A percentile compares a stretch with the other conserved stretches of the same genome.
phyloP scores from a whole-genome alignment of 2,113 vertebrate species.

The Gasterosteus aculeatus region DNA sequence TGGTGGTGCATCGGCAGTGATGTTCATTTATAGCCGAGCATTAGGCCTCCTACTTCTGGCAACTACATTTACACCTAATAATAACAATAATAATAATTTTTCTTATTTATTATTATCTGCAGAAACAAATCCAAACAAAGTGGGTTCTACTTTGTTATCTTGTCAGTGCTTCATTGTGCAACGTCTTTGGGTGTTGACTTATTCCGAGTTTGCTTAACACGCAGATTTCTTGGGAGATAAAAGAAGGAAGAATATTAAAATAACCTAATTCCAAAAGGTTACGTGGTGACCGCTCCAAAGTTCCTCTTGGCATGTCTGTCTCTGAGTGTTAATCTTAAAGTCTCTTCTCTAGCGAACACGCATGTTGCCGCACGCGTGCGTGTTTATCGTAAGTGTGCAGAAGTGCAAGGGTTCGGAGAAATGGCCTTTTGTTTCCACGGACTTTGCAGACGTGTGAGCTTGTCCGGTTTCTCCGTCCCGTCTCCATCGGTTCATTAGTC shows the following conservation, averaged over 20 bases:
- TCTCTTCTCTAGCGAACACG: background rate
- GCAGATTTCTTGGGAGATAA: background rate
- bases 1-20: no score
- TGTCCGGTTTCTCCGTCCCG: slow-evolving; percentile 17
- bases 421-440: background rate
- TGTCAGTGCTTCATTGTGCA: background rate
- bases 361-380: slow-evolving; percentile 21
- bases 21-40: no score
- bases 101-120: background rate
- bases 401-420: background rate
- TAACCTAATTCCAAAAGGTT: background rate
- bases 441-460: background rate
- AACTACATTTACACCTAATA: no score
- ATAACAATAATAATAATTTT: no score
- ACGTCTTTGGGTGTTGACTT: background rate
- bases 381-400: slow-evolving; percentile 9
- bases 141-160: background rate
- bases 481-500: slow-evolving; percentile 46
- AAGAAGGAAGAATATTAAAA: background rate
- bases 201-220: background rate
- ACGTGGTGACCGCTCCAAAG: no score
- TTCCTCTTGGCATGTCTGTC: no score
- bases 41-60: no score
- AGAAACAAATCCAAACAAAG: background rate
- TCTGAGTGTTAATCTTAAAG: no score